Evolutionary conservation across 2,113 vertebrate species (phyloP).

Genomic region (Anguilla japonica): DNA sequence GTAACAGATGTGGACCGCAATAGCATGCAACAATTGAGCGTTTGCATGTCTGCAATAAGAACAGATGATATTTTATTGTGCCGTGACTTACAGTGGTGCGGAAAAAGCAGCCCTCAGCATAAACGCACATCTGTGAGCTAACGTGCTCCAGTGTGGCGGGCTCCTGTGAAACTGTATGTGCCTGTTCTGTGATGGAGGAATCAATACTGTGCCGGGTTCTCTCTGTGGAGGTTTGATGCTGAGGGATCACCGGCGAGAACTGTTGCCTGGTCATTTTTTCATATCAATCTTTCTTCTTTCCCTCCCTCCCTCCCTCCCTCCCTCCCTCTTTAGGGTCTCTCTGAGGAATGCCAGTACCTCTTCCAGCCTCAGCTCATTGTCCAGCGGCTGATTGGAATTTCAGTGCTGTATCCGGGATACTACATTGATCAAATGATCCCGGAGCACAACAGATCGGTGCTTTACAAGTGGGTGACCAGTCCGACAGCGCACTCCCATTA

Average conservation of each 20-base stretch:
- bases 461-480: constrained; percentile 87
- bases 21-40: not conserved
- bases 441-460: constrained; percentile 85
- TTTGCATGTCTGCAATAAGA: not conserved
- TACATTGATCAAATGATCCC: constrained; percentile 86
- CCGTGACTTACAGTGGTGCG: not conserved
- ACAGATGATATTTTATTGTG: not conserved
- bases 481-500: not conserved
- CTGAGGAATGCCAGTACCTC: constrained; percentile 97
- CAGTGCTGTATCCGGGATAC: constrained; percentile 87
- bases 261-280: not conserved
- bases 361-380: constrained; percentile 98
- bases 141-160: not conserved
- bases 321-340: constrained; percentile 78
- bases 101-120: not conserved
- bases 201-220: not conserved
- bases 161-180: not conserved
- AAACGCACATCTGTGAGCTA: too few species aligned
- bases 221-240: not conserved
- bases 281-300: not conserved
- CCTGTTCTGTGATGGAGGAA: not conserved
- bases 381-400: constrained; percentile 87
- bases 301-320: constrained; percentile 30
- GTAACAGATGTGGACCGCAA: not conserved
- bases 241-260: not conserved